phyloP scores from a whole-genome alignment of 2,888 invertebrate genomes.

The Mimachlamys varia region DNA sequence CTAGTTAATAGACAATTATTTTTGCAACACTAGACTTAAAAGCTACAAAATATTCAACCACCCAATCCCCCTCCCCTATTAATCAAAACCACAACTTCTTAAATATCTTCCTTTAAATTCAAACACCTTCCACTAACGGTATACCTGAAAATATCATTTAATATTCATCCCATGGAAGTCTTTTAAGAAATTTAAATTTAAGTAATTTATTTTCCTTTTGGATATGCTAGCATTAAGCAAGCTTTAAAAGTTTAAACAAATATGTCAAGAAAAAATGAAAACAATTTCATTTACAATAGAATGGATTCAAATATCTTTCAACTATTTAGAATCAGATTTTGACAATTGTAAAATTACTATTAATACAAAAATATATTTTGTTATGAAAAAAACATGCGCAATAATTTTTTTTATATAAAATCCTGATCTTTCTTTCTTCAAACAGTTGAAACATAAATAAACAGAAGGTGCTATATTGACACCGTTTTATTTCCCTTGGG shows the following conservation, averaged over 20 bases:
- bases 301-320: too few species aligned
- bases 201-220: not conserved
- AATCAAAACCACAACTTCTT: not conserved
- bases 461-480: not conserved
- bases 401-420: not conserved
- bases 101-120: too few species aligned
- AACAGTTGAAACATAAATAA: slow-evolving; percentile 3
- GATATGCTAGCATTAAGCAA: not conserved
- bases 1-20: not conserved
- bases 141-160: not conserved
- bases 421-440: not conserved
- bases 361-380: not conserved
- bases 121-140: not conserved
- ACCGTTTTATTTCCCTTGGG: not conserved
- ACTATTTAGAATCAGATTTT: not conserved
- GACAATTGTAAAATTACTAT: not conserved
- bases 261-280: too few species aligned
- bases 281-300: too few species aligned
- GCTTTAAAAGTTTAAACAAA: too few species aligned
- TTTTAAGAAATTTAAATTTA: not conserved
- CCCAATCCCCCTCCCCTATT: not conserved
- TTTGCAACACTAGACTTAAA: not conserved
- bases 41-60: not conserved
- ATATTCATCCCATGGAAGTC: not conserved
- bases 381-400: not conserved